Evolutionary conservation across 1,140 invertebrate genomes (phyloP).

Genomic region (Lycorma delicatula): DNA sequence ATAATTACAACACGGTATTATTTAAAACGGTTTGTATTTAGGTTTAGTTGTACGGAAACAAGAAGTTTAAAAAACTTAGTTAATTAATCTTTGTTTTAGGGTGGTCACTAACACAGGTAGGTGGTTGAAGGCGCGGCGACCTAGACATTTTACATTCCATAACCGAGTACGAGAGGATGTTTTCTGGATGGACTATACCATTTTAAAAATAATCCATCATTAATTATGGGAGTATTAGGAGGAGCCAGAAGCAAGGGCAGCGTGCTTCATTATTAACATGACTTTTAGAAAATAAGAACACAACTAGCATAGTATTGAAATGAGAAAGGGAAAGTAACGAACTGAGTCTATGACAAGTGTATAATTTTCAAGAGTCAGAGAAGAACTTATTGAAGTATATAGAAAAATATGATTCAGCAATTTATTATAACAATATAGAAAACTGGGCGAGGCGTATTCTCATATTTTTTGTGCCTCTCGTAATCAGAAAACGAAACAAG

Average conservation of each 20-base stretch:
- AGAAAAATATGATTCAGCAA: slow-evolving; percentile 22
- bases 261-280: slow-evolving; percentile 16
- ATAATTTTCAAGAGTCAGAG: slow-evolving; percentile 14
- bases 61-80: too few relatives aligned
- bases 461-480: slow-evolving; percentile 6
- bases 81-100: too few relatives aligned
- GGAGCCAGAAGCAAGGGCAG: background rate
- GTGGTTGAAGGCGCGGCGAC: too few relatives aligned
- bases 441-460: slow-evolving; percentile 1
- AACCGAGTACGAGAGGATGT: background rate
- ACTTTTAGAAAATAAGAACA: slow-evolving; percentile 18
- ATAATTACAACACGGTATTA: too few relatives aligned
- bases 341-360: slow-evolving; percentile 19
- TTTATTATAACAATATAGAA: slow-evolving; percentile 19
- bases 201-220: slow-evolving; percentile 19
- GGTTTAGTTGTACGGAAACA: too few relatives aligned
- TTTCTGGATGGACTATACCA: background rate
- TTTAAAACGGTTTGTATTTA: too few relatives aligned
- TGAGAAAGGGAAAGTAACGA: slow-evolving; percentile 18
- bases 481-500: slow-evolving; percentile 8
- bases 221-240: slow-evolving; percentile 13
- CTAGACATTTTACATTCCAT: too few relatives aligned
- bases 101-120: too few relatives aligned
- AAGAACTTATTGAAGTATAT: slow-evolving; percentile 21
- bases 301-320: slow-evolving; percentile 14